Evolutionary conservation across 2,888 invertebrate genomes (phyloP), one percentile per base, ranked within the genome.

Genomic region (Polymixis flavicincta): DNA sequence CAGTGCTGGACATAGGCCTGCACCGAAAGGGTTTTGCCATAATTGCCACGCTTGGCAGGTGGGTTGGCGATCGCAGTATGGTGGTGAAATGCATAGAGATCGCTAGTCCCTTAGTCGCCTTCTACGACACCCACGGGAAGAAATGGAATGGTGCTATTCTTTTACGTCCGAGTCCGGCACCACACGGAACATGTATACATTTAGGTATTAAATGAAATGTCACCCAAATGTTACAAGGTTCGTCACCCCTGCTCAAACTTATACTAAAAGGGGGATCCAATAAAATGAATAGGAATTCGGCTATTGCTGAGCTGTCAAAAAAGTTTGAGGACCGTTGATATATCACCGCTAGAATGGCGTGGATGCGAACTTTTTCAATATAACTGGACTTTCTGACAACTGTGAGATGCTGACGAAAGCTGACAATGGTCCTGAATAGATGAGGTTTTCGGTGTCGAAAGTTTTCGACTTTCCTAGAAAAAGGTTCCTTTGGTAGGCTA

Each of bases 291-390:
- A 79, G 76, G 70, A 82, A 84, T 86, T 85, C 75, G 25, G 57
- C 83, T 79, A 85, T 86, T 77, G 86, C 86, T 86, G 85, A 76
- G 66, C 68, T 77, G 83, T 83, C 86, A 85, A 79, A 85, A 86
- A 86, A 86, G 74, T 86, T 86, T 79, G 78, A 86, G 73, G 74
- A 71, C 50, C 71, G 50, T 70, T 84, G 85, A 86, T 86, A 86
- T 85, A 86, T 86, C 76, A 70, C 74, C 69, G 50, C 66, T 66
- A 63, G 59, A 68, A 75, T 52, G 55, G 66, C 78, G 71, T 59
- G 57, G 76, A 76, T 71, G 64, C 71, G 73, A 86, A 86, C 77
- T 86, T 86, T 86, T 86, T 85, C 86, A 86, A 86, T 86, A 86
- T 85, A 83, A 85, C 82, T 65, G 82, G 74, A 82, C 76, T 80